Conservation (phyloP, 2,113 vertebrate species). For the Ceyx melanurus region DNA sequence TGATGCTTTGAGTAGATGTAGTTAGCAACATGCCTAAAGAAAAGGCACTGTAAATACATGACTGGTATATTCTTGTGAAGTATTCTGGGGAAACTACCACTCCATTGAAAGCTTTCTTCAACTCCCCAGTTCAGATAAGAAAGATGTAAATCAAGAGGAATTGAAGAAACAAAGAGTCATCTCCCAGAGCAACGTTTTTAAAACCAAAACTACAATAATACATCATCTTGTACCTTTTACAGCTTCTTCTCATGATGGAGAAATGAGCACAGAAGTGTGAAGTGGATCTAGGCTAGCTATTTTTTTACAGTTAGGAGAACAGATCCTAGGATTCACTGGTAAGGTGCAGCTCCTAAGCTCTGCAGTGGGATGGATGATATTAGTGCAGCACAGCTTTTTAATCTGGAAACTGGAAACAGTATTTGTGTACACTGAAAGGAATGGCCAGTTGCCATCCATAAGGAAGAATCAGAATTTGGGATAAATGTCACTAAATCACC, state of each 20-base stretch:
- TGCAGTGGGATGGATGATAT: not conserved
- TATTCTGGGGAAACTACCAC: not conserved
- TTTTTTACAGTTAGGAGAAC: not conserved
- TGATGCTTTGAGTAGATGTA: not conserved
- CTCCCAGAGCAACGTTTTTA: not conserved
- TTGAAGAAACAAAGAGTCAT: not conserved
- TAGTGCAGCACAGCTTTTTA: not conserved
- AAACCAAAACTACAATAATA: not conserved
- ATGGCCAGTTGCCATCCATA: not conserved
- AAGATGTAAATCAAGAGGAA: not conserved
- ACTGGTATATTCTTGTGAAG: not conserved
- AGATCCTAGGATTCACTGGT: not conserved
- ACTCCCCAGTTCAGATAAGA: not conserved
- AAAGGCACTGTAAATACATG: not conserved
- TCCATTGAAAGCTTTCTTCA: not conserved
- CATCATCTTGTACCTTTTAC: not conserved
- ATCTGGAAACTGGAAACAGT: not conserved
- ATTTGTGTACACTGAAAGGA: not conserved
- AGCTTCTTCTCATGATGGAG: not conserved
- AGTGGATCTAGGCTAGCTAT: not conserved
- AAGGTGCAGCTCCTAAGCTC: not conserved
- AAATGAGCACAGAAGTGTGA: not conserved
- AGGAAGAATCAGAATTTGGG: not conserved
- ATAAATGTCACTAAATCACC: not conserved
- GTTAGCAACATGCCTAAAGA: not conserved